Conservation (phyloP, 2,113 vertebrate species). For the Trochalopteron elliotii region DNA sequence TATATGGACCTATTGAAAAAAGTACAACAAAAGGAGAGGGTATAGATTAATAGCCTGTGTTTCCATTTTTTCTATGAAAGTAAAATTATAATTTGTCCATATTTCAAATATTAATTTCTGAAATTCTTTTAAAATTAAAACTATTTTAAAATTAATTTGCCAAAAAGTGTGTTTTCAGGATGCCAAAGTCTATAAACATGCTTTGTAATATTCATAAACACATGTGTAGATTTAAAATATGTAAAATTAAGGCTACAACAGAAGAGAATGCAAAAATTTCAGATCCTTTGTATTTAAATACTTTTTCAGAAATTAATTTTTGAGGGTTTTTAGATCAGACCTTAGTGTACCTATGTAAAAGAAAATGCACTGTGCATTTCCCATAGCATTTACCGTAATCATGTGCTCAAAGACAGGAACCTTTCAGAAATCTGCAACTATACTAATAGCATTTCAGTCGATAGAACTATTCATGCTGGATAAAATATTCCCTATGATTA, state of each 20-base stretch:
- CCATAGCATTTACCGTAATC: neutral
- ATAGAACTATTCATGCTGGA: neutral
- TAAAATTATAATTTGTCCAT: neutral
- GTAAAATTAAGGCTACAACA: neutral
- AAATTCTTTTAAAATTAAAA: neutral
- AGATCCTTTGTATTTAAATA: neutral
- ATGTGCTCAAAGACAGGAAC: neutral
- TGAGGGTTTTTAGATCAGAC: neutral
- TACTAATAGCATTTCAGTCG: neutral
- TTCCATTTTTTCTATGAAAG: neutral
- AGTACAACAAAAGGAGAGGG: neutral
- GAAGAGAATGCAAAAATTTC: neutral
- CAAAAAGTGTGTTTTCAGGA: neutral
- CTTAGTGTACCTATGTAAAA: neutral
- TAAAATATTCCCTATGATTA: neutral
- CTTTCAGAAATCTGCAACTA: neutral
- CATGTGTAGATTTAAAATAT: neutral
- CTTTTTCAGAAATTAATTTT: neutral
- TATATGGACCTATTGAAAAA: conserved; percentile 43
- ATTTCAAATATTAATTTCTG: neutral
- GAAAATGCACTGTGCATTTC: neutral
- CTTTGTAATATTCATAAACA: neutral
- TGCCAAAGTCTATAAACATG: neutral
- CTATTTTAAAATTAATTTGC: neutral
- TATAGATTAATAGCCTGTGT: neutral